A percentile compares a stretch with the other conserved stretches of the same genome.
Evolutionary conservation across 2,888 invertebrate genomes (phyloP).

Genomic region (Nephrotoma appendiculata): DNA sequence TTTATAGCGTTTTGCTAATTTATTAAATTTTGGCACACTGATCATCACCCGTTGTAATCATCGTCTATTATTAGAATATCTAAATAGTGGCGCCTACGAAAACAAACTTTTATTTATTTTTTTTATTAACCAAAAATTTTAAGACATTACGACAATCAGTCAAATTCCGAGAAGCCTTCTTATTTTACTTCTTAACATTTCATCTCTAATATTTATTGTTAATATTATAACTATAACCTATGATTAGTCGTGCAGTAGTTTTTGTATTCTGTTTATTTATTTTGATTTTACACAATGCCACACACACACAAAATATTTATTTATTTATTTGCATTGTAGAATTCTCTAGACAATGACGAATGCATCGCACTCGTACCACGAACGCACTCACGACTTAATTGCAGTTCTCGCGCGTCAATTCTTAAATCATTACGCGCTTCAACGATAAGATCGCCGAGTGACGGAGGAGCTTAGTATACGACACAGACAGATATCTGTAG

Average conservation of each 20-base stretch:
- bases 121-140: background rate
- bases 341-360: background rate
- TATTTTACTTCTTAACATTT: background rate
- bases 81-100: background rate
- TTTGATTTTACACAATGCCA: background rate
- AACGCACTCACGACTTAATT: background rate
- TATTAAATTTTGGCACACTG: background rate
- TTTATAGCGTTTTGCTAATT: background rate
- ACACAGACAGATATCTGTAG: background rate
- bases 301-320: background rate
- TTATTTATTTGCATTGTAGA: background rate
- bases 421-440: background rate
- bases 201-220: background rate
- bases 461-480: background rate
- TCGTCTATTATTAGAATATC: background rate
- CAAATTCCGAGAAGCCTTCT: background rate
- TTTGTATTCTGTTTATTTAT: background rate
- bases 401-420: background rate
- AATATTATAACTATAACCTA: background rate
- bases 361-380: background rate
- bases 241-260: background rate
- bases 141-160: background rate
- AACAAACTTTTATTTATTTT: background rate
- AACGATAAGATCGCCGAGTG: background rate
- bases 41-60: background rate